A percentile compares a stretch with the other conserved stretches of the same genome.
Evolutionary conservation across 2,888 invertebrate species (phyloP).

Genomic region (Actias luna): DNA sequence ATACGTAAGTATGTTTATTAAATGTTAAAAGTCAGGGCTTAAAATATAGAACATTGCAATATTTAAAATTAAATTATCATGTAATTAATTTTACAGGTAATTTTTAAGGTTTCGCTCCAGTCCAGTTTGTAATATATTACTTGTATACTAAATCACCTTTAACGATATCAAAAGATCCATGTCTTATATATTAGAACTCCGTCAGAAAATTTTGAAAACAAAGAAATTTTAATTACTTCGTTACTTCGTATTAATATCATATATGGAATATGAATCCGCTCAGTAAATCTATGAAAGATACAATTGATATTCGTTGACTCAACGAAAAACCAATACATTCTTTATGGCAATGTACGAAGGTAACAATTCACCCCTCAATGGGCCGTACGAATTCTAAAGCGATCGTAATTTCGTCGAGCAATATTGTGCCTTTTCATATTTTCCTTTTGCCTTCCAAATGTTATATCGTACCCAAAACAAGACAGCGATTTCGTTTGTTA

Average conservation of each 20-base stretch:
- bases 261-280: constrained; percentile 32
- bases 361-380: constrained; percentile 78
- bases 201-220: not conserved
- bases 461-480: constrained; percentile 72
- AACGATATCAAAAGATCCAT: too few species aligned
- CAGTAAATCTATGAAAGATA: constrained; percentile 42
- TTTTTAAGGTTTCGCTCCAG: too few species aligned
- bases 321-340: constrained; percentile 73
- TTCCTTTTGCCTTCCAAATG: constrained; percentile 73
- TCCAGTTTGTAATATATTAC: too few species aligned
- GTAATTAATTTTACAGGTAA: too few species aligned
- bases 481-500: constrained; percentile 77
- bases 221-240: constrained; percentile 1
- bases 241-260: constrained; percentile 11
- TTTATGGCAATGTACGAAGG: constrained; percentile 75
- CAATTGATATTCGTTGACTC: constrained; percentile 56
- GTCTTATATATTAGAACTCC: not conserved
- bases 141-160: too few species aligned
- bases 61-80: too few species aligned
- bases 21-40: too few species aligned
- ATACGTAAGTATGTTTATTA: too few species aligned
- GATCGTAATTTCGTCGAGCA: constrained; percentile 79
- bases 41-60: too few species aligned
- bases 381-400: constrained; percentile 76
- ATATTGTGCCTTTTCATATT: constrained; percentile 79